A percentile compares a stretch with the other conserved stretches of the same genome.
Conservation (phyloP, 2,888 invertebrate genomes). For the Anarsia innoxiella region DNA sequence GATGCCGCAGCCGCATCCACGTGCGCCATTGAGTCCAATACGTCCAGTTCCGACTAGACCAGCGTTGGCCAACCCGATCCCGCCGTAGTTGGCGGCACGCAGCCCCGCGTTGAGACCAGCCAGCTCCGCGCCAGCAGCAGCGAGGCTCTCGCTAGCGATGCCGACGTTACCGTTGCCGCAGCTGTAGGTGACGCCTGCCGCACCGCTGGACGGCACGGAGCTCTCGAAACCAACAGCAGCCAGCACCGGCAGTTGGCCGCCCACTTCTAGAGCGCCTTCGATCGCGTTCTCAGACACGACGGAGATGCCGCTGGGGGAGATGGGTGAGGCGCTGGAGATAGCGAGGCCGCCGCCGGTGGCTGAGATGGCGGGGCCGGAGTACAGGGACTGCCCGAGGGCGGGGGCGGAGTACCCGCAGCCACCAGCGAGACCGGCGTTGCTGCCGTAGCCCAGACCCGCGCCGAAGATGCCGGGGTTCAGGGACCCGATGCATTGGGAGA, state of each 20-base stretch:
- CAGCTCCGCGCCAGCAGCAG: constrained; percentile 1
- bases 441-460: neutral
- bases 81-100: neutral
- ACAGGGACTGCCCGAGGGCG: too few relatives aligned
- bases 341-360: constrained; percentile 13
- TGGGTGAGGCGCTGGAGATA: constrained; percentile 19
- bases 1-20: too few relatives aligned
- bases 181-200: constrained; percentile 22
- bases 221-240: constrained; percentile 25
- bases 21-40: too few relatives aligned
- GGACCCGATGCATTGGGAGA: neutral
- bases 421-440: neutral
- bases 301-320: constrained; percentile 24
- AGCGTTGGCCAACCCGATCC: too few relatives aligned
- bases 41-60: too few relatives aligned
- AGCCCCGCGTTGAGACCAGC: neutral
- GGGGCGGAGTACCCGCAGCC: neutral
- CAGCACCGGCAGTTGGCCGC: constrained; percentile 25
- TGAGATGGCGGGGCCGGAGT: neutral
- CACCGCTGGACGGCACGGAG: constrained; percentile 18
- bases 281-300: constrained; percentile 28
- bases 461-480: neutral
- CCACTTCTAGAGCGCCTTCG: constrained; percentile 24
- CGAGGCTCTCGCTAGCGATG: constrained; percentile 6
- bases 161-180: constrained; percentile 19